Evolutionary conservation across 2,888 invertebrate species (phyloP).

Genomic region (Platycheirus albimanus): DNA sequence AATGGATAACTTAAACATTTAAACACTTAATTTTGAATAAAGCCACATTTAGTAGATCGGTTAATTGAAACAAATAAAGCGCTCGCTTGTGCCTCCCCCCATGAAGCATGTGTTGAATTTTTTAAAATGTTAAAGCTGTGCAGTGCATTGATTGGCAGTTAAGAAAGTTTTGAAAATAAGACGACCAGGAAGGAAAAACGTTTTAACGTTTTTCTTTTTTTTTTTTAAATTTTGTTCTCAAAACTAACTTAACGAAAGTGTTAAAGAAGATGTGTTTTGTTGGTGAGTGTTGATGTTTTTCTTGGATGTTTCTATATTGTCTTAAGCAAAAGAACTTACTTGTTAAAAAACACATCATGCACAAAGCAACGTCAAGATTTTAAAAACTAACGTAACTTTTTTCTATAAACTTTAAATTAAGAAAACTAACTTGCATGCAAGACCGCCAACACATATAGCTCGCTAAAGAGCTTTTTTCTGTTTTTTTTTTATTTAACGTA

Average conservation of each 20-base stretch:
- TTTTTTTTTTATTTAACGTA: conserved; percentile 47
- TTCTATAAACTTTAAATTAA: neutral
- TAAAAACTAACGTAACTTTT: conserved; percentile 36
- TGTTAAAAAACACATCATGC: conserved; percentile 63
- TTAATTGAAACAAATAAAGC: conserved; percentile 46
- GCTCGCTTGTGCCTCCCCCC: conserved; percentile 66
- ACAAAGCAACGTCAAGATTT: conserved; percentile 61
- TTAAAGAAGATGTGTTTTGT: conserved; percentile 1
- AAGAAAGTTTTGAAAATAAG: conserved; percentile 49
- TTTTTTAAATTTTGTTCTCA: conserved; percentile 46
- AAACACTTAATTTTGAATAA: conserved; percentile 23
- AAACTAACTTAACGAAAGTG: conserved; percentile 54
- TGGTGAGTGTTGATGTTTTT: conserved; percentile 39
- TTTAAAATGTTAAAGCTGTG: conserved; percentile 52
- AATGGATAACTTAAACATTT: conserved; percentile 34
- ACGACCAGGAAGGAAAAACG: neutral
- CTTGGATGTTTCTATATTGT: conserved; percentile 49
- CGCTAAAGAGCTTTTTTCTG: conserved; percentile 23
- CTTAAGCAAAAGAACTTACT: conserved; percentile 37
- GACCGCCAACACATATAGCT: conserved; percentile 55
- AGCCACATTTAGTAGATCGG: conserved; percentile 56
- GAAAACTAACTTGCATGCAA: conserved; percentile 56
- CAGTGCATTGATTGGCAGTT: conserved; percentile 22
- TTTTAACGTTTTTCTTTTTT: no score
- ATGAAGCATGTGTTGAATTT: conserved; percentile 15